phyloP scores from a whole-genome alignment of 2,113 vertebrate species.

The Mandrillus leucophaeus region DNA sequence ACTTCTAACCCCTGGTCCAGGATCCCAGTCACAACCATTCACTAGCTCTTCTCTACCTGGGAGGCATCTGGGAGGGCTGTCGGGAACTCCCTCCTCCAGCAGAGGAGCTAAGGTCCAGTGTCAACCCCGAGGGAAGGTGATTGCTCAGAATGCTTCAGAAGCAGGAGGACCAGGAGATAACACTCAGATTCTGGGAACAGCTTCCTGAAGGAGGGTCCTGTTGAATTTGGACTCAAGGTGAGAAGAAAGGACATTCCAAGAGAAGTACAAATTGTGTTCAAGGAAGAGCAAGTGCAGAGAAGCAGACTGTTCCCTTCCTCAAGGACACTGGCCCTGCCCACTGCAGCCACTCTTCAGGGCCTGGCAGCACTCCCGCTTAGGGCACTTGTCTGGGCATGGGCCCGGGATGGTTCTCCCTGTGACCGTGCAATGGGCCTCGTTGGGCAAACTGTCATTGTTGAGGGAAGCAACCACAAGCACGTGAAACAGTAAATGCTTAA shows the following conservation, averaged over 20 bases:
- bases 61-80: background rate
- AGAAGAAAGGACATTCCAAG: background rate
- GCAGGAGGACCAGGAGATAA: background rate
- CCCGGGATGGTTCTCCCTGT: background rate
- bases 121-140: background rate
- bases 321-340: background rate
- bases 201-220: background rate
- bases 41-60: background rate
- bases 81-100: background rate
- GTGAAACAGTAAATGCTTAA: background rate
- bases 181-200: background rate
- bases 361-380: background rate
- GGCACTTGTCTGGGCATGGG: background rate
- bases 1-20: background rate
- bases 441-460: background rate
- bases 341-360: background rate
- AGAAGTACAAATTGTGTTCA: background rate
- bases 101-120: background rate
- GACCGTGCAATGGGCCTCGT: background rate
- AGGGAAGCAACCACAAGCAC: background rate
- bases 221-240: background rate
- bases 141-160: background rate
- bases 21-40: background rate
- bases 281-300: background rate
- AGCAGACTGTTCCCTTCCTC: accelerated